Percentiles rank a stretch among this genome's conserved stretches.
These are phyloP conservation scores for Trinectes maculatus DNA, from an alignment of 2,113 vertebrate genomes.

Conservation along the genomic window DNA sequence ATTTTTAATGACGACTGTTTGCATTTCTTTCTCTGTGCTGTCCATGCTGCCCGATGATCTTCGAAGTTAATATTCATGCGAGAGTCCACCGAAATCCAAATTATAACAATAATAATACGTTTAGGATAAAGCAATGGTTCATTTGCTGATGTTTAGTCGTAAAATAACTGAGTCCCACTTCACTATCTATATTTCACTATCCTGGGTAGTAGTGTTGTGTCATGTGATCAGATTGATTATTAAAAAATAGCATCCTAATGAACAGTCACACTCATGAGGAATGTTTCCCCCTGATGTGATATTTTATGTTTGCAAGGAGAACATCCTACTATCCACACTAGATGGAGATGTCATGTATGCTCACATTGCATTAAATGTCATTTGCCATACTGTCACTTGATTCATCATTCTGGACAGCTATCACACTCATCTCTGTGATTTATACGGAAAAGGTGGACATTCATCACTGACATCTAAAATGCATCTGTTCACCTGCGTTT, in stretches of 20 bases:
- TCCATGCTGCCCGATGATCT: background rate
- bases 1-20: conserved; percentile 38
- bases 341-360: too few relatives aligned
- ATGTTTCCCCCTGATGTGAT: too few relatives aligned
- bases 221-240: too few relatives aligned
- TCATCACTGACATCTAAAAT: conserved; percentile 2
- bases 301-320: too few relatives aligned
- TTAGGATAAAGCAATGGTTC: too few relatives aligned
- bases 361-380: background rate
- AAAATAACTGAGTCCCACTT: background rate
- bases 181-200: background rate
- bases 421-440: conserved; percentile 8
- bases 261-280: too few relatives aligned
- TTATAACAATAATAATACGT: background rate
- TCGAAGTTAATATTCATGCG: conserved; percentile 1
- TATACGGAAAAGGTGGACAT: conserved; percentile 5
- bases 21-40: conserved; percentile 28
- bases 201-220: too few relatives aligned
- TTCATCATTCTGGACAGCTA: conserved; percentile 2
- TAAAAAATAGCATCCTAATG: too few relatives aligned
- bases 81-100: background rate
- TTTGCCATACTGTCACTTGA: background rate
- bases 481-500: background rate
- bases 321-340: too few relatives aligned
- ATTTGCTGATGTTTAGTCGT: background rate